Conservation (phyloP, 2,113 vertebrate genomes). For the Haemorhous mexicanus region DNA sequence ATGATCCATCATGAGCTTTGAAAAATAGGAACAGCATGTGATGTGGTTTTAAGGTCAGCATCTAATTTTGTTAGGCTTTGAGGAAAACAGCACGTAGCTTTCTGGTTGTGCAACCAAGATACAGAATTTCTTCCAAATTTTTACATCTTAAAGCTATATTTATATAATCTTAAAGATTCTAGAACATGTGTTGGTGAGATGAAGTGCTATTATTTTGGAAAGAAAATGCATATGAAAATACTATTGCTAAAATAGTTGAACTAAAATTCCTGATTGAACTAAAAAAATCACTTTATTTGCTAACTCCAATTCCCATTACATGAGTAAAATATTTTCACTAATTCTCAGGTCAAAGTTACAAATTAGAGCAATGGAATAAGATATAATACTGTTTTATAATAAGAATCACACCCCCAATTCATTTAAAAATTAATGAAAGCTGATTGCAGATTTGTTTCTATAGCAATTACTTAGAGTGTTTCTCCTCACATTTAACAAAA, state of each 20-base stretch:
- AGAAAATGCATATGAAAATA: neutral
- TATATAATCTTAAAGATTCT: neutral
- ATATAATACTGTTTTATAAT: slow-evolving; percentile 5
- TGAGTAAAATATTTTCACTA: neutral
- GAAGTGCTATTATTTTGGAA: neutral
- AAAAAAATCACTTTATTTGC: neutral
- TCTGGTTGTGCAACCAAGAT: neutral
- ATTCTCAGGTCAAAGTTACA: neutral
- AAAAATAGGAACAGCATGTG: neutral
- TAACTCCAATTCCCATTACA: neutral
- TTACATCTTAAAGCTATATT: neutral
- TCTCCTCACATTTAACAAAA: slow-evolving; percentile 46
- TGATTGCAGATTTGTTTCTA: neutral
- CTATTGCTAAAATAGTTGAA: neutral
- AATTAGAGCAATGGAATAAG: slow-evolving; percentile 29
- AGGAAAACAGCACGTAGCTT: neutral
- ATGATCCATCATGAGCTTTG: neutral
- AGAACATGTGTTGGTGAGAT: neutral
- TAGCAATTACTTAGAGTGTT: slow-evolving; percentile 14
- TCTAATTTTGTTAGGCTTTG: neutral
- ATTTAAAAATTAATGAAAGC: slow-evolving; percentile 43
- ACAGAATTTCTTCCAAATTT: neutral
- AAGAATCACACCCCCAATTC: slow-evolving; percentile 1
- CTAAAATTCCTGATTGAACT: neutral
- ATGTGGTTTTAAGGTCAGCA: neutral